Percentiles rank a stretch among this genome's conserved stretches.
These are phyloP conservation scores for Dolichopus griseipennis DNA, from an alignment of 2,888 invertebrate species.

Conservation along the genomic window DNA sequence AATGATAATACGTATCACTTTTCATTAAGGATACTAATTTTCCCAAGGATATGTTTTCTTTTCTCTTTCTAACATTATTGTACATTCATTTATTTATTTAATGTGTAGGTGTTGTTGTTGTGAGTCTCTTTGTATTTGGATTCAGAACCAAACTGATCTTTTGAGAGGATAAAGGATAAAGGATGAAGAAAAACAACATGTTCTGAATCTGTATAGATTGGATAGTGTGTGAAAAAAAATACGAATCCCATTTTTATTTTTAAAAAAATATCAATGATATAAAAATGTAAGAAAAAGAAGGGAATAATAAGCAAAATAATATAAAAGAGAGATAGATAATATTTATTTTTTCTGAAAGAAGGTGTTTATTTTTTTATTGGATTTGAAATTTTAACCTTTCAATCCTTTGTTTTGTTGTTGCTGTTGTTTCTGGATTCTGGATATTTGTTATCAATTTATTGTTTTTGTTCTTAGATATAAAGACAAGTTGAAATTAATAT, in stretches of 20 bases:
- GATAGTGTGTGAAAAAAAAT: no score
- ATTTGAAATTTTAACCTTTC: constrained; percentile 1
- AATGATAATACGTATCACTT: neutral
- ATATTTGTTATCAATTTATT: neutral
- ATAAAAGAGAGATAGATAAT: no score
- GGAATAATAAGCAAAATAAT: no score
- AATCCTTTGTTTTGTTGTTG: neutral
- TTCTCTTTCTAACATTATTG: neutral
- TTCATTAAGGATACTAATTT: constrained; percentile 4
- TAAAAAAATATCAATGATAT: no score
- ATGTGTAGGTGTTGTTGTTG: neutral
- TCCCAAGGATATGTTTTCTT: neutral
- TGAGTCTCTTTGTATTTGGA: neutral
- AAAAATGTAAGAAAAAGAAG: no score
- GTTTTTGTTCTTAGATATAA: neutral
- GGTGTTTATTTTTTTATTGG: constrained; percentile 6
- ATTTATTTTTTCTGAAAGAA: neutral
- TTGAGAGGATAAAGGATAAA: no score
- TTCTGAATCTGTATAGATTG: no score
- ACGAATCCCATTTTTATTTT: no score
- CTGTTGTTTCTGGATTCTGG: neutral
- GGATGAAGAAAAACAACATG: no score
- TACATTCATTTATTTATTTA: neutral
- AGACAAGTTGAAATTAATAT: neutral
- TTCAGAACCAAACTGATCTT: no score